A percentile compares a stretch with the other conserved stretches of the same genome.
Evolutionary conservation across 2,888 invertebrate species (phyloP).

Genomic region (Coleophora flavipennella): DNA sequence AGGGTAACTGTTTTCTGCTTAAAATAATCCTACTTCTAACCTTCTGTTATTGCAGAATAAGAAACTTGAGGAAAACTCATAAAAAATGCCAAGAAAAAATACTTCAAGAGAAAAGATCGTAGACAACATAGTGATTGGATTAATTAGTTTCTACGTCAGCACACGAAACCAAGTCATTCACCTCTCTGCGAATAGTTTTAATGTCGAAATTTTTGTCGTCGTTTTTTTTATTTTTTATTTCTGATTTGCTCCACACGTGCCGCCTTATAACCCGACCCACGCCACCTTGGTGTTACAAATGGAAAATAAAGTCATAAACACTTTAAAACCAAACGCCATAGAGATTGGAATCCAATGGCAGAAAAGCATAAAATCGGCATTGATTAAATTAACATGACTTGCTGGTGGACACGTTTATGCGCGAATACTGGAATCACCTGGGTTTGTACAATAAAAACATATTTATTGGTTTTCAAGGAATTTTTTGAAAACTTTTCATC

Average conservation of each 20-base stretch:
- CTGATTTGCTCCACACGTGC: constrained; percentile 53
- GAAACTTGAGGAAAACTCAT: no score
- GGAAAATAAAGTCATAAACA: background rate
- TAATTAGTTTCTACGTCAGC: background rate
- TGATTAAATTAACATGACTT: constrained; percentile 41
- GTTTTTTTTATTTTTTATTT: constrained; percentile 39
- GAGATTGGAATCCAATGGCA: no score
- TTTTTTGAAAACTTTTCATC: background rate
- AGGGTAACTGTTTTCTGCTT: no score
- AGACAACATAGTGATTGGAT: background rate
- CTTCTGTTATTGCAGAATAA: no score
- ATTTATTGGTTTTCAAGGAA: background rate
- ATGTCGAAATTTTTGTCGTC: constrained; percentile 9
- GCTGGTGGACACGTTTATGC: constrained; percentile 51
- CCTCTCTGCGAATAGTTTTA: constrained; percentile 21
- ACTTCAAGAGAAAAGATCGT: no score
- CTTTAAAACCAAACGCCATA: no score
- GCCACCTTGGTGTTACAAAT: constrained; percentile 22
- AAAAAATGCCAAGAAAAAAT: no score
- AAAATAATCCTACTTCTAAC: no score
- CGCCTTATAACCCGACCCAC: constrained; percentile 43
- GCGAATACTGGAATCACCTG: constrained; percentile 48
- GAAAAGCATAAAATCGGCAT: background rate
- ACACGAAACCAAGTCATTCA: constrained; percentile 22
- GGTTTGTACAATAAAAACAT: constrained; percentile 15